phyloP scores from a whole-genome alignment of 2,888 invertebrate species.

The Pediacus dermestoides region DNA sequence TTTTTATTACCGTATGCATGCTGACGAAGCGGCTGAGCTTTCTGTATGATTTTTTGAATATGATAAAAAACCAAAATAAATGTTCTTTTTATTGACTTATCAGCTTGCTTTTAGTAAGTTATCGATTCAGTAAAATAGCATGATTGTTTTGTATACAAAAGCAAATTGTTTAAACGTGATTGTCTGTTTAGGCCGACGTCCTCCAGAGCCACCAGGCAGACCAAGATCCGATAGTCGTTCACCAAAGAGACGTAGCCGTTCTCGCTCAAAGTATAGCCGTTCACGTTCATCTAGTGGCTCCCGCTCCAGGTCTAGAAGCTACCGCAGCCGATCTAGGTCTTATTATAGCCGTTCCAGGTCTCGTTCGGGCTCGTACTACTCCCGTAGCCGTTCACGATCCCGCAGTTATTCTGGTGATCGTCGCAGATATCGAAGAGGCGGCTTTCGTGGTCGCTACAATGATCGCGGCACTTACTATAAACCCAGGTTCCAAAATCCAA shows the following conservation, averaged over 20 bases:
- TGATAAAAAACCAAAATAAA: too few species aligned
- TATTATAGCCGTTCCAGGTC: conserved; percentile 56
- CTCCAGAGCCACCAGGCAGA: conserved; percentile 50
- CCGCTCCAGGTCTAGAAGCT: conserved; percentile 49
- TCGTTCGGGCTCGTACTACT: conserved; percentile 54
- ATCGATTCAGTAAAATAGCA: neutral
- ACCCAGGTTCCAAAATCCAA: conserved; percentile 67
- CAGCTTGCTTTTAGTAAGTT: neutral
- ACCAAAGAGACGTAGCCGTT: conserved; percentile 64
- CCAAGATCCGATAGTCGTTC: conserved; percentile 56
- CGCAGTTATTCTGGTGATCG: conserved; percentile 56
- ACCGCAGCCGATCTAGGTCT: conserved; percentile 57
- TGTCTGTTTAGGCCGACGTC: conserved; percentile 43
- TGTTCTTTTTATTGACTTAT: neutral
- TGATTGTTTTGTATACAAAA: neutral
- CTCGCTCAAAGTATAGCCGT: conserved; percentile 54
- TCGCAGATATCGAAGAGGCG: conserved; percentile 42
- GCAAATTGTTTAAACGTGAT: conserved; percentile 16
- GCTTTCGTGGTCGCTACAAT: conserved; percentile 52
- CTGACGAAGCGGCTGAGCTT: too few species aligned
- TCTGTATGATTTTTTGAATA: too few species aligned
- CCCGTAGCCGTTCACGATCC: conserved; percentile 54
- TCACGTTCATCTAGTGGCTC: conserved; percentile 51
- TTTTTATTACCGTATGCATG: too few species aligned
- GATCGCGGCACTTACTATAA: conserved; percentile 77